Percentiles rank a stretch among this genome's conserved stretches.
Evolutionary conservation across 2,113 vertebrate genomes (phyloP).

Genomic region (Sturnira hondurensis): DNA sequence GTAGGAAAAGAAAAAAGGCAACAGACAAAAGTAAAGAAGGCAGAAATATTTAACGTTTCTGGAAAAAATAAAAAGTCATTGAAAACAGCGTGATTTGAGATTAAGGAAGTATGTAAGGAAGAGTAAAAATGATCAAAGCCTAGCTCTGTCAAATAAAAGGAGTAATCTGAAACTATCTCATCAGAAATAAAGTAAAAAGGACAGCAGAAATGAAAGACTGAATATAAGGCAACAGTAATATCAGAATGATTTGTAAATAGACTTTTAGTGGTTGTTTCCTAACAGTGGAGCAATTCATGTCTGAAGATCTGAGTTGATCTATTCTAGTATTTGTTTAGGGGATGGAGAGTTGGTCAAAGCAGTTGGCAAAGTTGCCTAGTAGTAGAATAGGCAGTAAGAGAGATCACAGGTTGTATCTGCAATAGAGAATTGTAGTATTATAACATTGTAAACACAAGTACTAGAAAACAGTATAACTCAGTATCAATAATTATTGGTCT

Average conservation of each 20-base stretch:
- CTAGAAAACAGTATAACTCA: background rate
- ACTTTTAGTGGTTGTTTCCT: background rate
- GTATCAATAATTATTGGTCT: constrained; percentile 1
- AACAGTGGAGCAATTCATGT: background rate
- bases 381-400: background rate
- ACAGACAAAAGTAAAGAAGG: background rate
- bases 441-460: background rate
- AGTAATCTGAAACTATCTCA: constrained; percentile 3
- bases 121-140: background rate
- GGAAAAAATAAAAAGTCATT: background rate
- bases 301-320: background rate
- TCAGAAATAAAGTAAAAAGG: constrained; percentile 8
- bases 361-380: background rate
- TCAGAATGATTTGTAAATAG: background rate
- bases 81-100: background rate
- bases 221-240: background rate
- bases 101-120: background rate
- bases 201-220: background rate
- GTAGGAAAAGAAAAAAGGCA: background rate
- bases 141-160: background rate
- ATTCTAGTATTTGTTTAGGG: background rate
- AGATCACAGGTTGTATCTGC: background rate
- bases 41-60: background rate
- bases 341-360: background rate
- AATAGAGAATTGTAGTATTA: background rate